phyloP scores from a whole-genome alignment of 2,113 vertebrate genomes.

The Anhinga anhinga region DNA sequence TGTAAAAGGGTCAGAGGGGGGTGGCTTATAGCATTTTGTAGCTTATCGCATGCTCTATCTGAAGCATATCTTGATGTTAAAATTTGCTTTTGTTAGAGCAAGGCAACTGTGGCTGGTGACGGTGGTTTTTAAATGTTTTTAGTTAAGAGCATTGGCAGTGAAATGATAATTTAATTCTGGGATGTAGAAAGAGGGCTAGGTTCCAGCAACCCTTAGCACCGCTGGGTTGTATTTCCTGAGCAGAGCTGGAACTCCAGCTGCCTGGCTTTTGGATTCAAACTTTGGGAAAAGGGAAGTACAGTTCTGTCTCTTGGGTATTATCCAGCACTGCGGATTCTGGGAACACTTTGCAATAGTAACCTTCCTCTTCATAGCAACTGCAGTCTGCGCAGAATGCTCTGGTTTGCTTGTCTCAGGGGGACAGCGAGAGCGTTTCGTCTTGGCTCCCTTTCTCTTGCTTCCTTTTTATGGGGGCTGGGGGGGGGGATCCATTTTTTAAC shows the following conservation, averaged over 20 bases:
- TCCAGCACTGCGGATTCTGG: slow-evolving; percentile 3
- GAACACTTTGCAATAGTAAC: background rate
- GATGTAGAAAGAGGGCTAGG: background rate
- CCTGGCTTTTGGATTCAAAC: background rate
- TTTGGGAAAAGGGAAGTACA: background rate
- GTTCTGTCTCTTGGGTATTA: slow-evolving; percentile 10
- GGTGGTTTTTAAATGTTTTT: fast-evolving
- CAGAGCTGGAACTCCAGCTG: slow-evolving; percentile 30
- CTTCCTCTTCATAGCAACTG: slow-evolving; percentile 3
- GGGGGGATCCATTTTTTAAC: background rate
- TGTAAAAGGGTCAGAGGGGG: background rate
- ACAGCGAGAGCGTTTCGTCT: background rate
- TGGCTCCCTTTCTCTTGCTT: background rate
- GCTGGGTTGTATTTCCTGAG: slow-evolving; percentile 27
- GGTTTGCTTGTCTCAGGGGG: background rate
- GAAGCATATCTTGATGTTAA: background rate
- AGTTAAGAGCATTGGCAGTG: background rate
- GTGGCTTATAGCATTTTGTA: background rate
- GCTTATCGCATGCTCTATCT: background rate
- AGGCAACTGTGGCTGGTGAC: background rate
- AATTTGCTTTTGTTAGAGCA: background rate
- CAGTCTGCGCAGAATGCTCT: background rate
- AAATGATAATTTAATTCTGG: background rate
- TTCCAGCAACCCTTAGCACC: slow-evolving; percentile 14
- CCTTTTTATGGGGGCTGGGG: background rate